Conservation (phyloP, 1,140 invertebrate species). For the Bombus consobrinus region DNA sequence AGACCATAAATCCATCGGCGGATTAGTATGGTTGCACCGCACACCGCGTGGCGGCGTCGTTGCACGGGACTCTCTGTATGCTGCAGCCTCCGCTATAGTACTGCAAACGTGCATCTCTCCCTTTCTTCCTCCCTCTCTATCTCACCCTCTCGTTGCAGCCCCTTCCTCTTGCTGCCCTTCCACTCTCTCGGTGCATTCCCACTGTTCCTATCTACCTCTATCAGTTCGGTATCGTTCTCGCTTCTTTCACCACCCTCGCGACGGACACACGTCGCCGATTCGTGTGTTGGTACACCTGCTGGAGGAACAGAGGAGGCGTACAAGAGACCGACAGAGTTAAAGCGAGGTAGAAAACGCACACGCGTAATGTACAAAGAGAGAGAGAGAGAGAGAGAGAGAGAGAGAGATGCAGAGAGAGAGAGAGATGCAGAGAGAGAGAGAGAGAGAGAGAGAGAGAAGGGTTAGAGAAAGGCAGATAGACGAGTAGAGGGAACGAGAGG, state of each 20-base stretch:
- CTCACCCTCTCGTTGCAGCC: neutral
- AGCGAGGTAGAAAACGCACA: slow-evolving; percentile 8
- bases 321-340: neutral
- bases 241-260: slow-evolving; percentile 42
- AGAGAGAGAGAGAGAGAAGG: slow-evolving; percentile 22
- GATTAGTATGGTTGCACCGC: slow-evolving; percentile 82
- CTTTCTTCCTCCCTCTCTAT: slow-evolving; percentile 18
- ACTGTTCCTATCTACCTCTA: slow-evolving; percentile 4
- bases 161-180: neutral
- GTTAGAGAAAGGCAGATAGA: slow-evolving; percentile 13
- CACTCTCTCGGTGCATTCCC: slow-evolving; percentile 14
- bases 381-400: neutral
- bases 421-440: neutral
- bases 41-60: slow-evolving; percentile 66
- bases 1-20: slow-evolving; percentile 86
- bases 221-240: neutral
- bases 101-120: slow-evolving; percentile 7
- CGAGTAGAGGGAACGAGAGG: neutral
- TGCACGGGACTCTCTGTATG: slow-evolving; percentile 45
- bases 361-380: slow-evolving; percentile 2
- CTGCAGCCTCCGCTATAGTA: slow-evolving; percentile 30
- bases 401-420: slow-evolving; percentile 14
- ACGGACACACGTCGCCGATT: slow-evolving; percentile 50
- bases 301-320: neutral
- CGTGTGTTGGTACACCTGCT: slow-evolving; percentile 30